phyloP scores from a whole-genome alignment of 2,888 invertebrate genomes.

The Drosophila ezoana region DNA sequence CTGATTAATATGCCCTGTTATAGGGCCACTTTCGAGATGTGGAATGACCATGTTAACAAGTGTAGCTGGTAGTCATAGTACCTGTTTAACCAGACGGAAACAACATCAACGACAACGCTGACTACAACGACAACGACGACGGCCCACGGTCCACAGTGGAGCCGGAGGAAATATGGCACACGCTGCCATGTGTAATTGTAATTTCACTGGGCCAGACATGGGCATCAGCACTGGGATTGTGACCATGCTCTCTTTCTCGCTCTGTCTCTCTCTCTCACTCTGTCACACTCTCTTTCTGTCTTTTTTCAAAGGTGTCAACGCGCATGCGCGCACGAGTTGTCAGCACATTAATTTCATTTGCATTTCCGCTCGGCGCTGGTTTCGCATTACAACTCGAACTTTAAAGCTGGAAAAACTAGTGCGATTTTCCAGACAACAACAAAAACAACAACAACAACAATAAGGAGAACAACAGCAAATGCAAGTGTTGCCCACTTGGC shows the following conservation, averaged over 20 bases:
- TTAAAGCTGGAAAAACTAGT: constrained; percentile 75
- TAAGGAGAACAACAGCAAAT: constrained; percentile 26
- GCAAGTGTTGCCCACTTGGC: constrained; percentile 72
- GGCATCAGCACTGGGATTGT: constrained; percentile 21
- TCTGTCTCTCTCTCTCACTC: constrained; percentile 1
- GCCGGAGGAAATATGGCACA: constrained; percentile 72
- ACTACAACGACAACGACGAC: constrained; percentile 41
- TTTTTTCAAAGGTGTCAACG: constrained; percentile 71
- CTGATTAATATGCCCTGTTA: constrained; percentile 10
- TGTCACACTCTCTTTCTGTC: constrained; percentile 22
- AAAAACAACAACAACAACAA: constrained; percentile 13
- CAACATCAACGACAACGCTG: constrained; percentile 58
- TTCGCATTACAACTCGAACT: constrained; percentile 73
- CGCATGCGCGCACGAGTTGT: constrained; percentile 79
- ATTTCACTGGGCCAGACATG: constrained; percentile 65
- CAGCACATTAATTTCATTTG: constrained; percentile 82
- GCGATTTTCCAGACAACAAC: constrained; percentile 62
- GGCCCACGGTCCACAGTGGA: constrained; percentile 29
- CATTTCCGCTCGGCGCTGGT: constrained; percentile 80
- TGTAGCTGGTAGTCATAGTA: constrained; percentile 75
- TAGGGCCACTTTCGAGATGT: constrained; percentile 48
- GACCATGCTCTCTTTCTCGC: constrained; percentile 14
- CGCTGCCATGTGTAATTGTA: constrained; percentile 75
- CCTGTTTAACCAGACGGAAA: constrained; percentile 77
- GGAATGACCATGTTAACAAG: constrained; percentile 70